Evolutionary conservation across 2,113 vertebrate species (phyloP).

Genomic region (Nerophis ophidion): DNA sequence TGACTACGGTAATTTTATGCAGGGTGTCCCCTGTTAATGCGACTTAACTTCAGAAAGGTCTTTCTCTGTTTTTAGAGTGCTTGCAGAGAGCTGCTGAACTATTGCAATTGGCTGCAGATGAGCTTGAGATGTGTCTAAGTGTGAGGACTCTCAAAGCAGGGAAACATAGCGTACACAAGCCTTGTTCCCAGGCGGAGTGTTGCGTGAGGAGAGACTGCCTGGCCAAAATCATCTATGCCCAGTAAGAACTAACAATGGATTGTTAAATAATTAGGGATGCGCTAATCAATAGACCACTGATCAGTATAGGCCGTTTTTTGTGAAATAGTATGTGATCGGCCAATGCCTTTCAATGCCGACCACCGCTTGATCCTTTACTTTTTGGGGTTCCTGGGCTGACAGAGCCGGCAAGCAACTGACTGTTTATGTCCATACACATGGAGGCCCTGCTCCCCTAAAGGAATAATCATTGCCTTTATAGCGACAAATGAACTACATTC

Average conservation of each 20-base stretch:
- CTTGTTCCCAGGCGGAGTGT: conserved; percentile 82
- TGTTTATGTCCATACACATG: no score
- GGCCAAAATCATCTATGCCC: conserved; percentile 86
- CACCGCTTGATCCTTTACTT: no score
- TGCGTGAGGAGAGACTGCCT: conserved; percentile 86
- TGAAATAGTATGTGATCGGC: no score
- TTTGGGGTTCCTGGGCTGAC: no score
- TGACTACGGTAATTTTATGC: no score
- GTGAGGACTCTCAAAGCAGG: conserved; percentile 85
- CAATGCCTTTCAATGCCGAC: no score
- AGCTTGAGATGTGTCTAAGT: conserved; percentile 71
- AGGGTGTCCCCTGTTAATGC: not conserved
- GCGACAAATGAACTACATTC: no score
- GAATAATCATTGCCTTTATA: no score
- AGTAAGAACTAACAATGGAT: conserved; percentile 46
- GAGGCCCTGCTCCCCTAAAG: no score
- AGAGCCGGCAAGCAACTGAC: no score
- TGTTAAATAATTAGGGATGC: not conserved
- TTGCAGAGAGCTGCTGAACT: conserved; percentile 71
- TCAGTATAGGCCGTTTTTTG: no score
- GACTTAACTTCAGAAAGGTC: not conserved
- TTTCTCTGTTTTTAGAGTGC: conserved; percentile 62
- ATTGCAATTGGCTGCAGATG: conserved; percentile 68
- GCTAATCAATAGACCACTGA: no score
- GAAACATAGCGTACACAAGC: conserved; percentile 82